phyloP scores from a whole-genome alignment of 2,113 vertebrate genomes.

The Cynopterus brachyotis region DNA sequence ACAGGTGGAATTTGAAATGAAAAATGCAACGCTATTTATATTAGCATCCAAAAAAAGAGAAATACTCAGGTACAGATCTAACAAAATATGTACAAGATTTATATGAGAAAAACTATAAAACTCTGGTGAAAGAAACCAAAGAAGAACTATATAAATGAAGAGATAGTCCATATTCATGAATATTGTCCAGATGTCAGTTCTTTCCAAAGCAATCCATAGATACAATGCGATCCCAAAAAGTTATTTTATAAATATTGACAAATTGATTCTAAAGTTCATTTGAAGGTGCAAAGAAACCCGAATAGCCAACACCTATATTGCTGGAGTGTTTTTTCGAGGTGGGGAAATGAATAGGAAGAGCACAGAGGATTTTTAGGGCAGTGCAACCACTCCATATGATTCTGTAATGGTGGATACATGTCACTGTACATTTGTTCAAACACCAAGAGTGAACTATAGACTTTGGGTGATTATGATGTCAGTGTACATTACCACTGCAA shows the following conservation, averaged over 20 bases:
- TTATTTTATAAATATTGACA: neutral
- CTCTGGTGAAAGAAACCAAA: no score
- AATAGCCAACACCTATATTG: neutral
- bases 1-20: no score
- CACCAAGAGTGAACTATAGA: neutral
- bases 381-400: no score
- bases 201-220: neutral
- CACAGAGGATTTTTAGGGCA: neutral
- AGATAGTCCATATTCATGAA: neutral
- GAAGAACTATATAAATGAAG: neutral
- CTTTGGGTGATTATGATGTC: neutral
- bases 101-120: neutral
- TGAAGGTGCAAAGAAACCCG: neutral
- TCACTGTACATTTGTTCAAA: no score
- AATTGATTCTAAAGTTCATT: neutral
- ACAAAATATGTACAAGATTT: neutral
- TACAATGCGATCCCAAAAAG: neutral
- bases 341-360: neutral
- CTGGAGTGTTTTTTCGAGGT: neutral
- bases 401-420: no score
- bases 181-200: neutral
- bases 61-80: neutral
- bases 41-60: neutral
- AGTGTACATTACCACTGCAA: neutral
- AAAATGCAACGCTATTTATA: neutral